Base-by-base conservation (phyloP, 1,140 invertebrate species). In the Lepidurus packardi region DNA sequence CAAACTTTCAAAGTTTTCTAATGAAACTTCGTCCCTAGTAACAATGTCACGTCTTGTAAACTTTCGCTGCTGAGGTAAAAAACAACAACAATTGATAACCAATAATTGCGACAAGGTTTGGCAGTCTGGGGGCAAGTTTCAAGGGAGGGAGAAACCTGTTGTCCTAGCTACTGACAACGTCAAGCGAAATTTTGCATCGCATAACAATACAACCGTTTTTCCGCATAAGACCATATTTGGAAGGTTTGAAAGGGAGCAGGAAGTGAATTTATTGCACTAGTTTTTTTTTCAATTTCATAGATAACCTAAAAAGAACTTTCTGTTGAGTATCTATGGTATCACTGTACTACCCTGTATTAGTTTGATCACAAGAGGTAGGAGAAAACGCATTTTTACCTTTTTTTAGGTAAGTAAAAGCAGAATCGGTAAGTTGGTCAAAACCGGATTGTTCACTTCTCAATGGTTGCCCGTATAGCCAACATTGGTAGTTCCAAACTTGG, bases 351-450 rank as follows among this genome's bases (percentile, higher is more conserved):
- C 34, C 4, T 34, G 34, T 34, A 4, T 34, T 34, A 34, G 34
- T 34, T 34, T 4, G 3, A 34, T 34, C 34, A 34, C 2, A 34
- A 34, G 34, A 34, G 34, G 16, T 65, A 13, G 16, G 21, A 7
- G 45, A 16, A 47, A 47, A 47, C 16, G 10, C 10, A 47, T 10
- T 13, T 16, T 16, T 9, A 21, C 16, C 21, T 13, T 13, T n/a
- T 47, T 65, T 13, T 7, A 13, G 21, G 21, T 13, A 65, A 7
- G 53, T 65, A 13, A 65, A 13, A n/a, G 16, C 21, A 13, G 21
- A 65, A 21, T 65, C 16, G 53, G 53, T 65, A 65, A 65, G 53
- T 65, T 65, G 53, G 53, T n/a, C 53, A 65, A 65, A 21, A 13
- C 53, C 21, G 53, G 53, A 16, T 65, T 10, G 45, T 16, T 21